phyloP scores from a whole-genome alignment of 2,888 invertebrate species.

The Busseola fusca region DNA sequence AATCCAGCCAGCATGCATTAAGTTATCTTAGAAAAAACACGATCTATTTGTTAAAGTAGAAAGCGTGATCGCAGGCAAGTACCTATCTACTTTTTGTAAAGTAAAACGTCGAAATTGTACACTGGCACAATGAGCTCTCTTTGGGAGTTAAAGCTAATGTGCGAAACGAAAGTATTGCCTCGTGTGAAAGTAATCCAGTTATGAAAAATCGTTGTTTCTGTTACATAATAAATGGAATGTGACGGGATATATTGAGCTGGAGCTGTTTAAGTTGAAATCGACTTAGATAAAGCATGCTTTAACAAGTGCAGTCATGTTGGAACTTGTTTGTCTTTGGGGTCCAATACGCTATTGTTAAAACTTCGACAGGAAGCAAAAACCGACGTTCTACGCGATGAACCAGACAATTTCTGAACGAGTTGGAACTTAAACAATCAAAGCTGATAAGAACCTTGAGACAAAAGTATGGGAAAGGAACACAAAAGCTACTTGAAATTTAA shows the following conservation, averaged over 20 bases:
- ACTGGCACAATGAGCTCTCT: slow-evolving; percentile 58
- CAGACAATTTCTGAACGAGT: slow-evolving; percentile 10
- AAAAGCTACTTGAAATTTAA: slow-evolving; percentile 2
- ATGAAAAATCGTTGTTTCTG: slow-evolving; percentile 47
- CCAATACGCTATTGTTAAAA: slow-evolving; percentile 32
- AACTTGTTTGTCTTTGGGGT: slow-evolving; percentile 69
- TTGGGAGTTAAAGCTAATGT: slow-evolving; percentile 68
- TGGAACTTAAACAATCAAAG: slow-evolving; percentile 5
- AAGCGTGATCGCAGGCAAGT: slow-evolving; percentile 65
- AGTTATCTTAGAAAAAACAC: slow-evolving; percentile 26
- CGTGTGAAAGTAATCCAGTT: slow-evolving; percentile 69
- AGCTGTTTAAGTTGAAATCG: slow-evolving; percentile 22
- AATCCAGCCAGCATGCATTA: slow-evolving; percentile 32
- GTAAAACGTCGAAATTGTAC: slow-evolving; percentile 63
- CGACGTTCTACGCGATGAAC: slow-evolving; percentile 4
- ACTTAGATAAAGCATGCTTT: slow-evolving; percentile 29
- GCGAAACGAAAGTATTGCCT: slow-evolving; percentile 74
- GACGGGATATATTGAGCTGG: slow-evolving; percentile 26
- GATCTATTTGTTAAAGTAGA: slow-evolving; percentile 58
- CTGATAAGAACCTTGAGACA: background rate
- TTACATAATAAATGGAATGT: slow-evolving; percentile 53
- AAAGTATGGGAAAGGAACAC: background rate
- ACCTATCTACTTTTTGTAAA: slow-evolving; percentile 47
- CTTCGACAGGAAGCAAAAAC: slow-evolving; percentile 32
- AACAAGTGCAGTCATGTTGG: slow-evolving; percentile 67